Conservation (phyloP, 2,797 vertebrate species). For the Toxotes lorentzi region DNA sequence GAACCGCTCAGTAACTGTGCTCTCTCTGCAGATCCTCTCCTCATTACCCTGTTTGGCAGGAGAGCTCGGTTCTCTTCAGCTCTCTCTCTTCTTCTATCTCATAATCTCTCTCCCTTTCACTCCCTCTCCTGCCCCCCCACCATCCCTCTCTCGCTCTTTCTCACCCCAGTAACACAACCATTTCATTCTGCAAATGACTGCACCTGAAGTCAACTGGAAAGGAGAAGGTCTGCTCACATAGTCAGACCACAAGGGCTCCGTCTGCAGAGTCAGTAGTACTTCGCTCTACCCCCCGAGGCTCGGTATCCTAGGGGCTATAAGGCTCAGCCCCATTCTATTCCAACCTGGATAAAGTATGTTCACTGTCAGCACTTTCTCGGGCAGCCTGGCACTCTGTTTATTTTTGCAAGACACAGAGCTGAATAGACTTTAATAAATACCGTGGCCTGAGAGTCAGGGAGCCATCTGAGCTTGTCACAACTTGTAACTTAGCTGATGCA, state of each 20-base stretch:
- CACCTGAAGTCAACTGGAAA: constrained; percentile 83
- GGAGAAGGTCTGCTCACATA: constrained; percentile 58
- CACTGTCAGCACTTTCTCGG: constrained; percentile 85
- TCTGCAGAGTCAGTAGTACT: constrained; percentile 56
- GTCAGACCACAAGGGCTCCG: constrained; percentile 25
- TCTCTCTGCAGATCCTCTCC: constrained; percentile 64
- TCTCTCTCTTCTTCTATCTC: constrained; percentile 43
- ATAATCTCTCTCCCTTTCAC: constrained; percentile 43
- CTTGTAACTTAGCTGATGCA: constrained; percentile 83
- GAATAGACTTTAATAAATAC: constrained; percentile 88
- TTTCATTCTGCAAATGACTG: constrained; percentile 79
- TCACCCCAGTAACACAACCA: constrained; percentile 51
- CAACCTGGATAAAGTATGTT: constrained; percentile 83
- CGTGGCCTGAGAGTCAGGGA: constrained; percentile 79
- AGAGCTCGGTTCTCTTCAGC: constrained; percentile 48
- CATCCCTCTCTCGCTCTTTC: constrained; percentile 29
- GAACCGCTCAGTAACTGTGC: constrained; percentile 66
- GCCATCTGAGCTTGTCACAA: constrained; percentile 88
- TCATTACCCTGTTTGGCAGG: constrained; percentile 74
- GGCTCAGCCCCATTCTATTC: constrained; percentile 78
- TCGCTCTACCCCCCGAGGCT: constrained; percentile 38
- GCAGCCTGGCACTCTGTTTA: constrained; percentile 85
- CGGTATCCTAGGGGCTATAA: constrained; percentile 66
- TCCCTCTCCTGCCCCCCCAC: neutral
- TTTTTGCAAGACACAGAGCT: constrained; percentile 85